Evolutionary conservation across 2,888 invertebrate genomes (phyloP).

Genomic region (Drosophila multiciliata): DNA sequence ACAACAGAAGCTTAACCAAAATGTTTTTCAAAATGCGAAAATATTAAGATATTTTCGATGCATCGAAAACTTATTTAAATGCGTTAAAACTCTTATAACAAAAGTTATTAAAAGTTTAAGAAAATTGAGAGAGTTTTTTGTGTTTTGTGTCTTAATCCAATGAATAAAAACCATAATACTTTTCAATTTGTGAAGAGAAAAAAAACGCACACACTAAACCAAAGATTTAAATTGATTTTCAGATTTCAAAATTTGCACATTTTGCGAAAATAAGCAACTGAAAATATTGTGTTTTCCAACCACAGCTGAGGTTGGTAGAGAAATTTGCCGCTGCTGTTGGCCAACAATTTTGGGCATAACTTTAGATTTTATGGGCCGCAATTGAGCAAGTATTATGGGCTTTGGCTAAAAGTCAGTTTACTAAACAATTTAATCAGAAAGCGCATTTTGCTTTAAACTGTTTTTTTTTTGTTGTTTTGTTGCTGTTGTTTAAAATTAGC

Average conservation of each 20-base stretch:
- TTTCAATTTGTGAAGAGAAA: conserved; percentile 4
- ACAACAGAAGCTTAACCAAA: background rate
- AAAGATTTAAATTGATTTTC: conserved; percentile 56
- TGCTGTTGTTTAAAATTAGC: conserved; percentile 64
- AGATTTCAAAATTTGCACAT: conserved; percentile 14
- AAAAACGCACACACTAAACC: background rate
- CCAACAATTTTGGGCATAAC: conserved; percentile 70
- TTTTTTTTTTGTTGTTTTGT: conserved; percentile 5
- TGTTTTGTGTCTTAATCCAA: background rate
- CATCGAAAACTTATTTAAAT: background rate
- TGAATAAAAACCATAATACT: background rate
- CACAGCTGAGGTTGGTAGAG: conserved; percentile 50
- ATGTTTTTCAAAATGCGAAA: background rate
- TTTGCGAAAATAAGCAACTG: conserved; percentile 14
- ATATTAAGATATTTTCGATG: background rate
- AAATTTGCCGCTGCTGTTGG: conserved; percentile 68
- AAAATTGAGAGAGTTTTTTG: background rate
- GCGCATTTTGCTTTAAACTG: conserved; percentile 7
- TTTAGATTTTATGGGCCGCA: conserved; percentile 75
- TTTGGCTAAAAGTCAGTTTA: conserved; percentile 48
- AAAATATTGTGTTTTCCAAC: conserved; percentile 17
- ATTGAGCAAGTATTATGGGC: conserved; percentile 50
- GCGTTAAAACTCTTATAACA: background rate
- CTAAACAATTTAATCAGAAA: conserved; percentile 66
- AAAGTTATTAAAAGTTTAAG: background rate